Base-by-base conservation (phyloP, 1,140 invertebrate genomes). In the Cydia fagiglandana region DNA sequence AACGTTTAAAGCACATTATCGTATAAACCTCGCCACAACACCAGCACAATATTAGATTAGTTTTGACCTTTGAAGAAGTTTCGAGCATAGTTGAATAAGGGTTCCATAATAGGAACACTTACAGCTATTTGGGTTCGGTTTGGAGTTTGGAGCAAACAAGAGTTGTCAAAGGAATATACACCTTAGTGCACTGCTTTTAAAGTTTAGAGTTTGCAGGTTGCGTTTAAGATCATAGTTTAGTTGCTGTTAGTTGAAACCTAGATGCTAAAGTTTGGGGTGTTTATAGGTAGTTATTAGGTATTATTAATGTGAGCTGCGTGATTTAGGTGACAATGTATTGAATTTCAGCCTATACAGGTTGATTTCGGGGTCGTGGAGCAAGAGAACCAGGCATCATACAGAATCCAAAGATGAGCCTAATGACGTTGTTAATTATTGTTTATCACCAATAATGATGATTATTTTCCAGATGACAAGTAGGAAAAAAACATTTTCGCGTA, bases 31-130 rank as follows among this genome's bases (percentile, higher is more conserved):
- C 6, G 9, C 12, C 7, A 24, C 56, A 61, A 61, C 56, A 61
- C 56, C 56, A 9, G 20, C 56, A 56, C 53, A 61, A 61, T 61
- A 61, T 61, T 61, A 61, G 56, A 61, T 61, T 61, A 61, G 56
- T 61, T 61, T 12, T 61, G 56, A 61, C 56, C 56, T 61, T 61
- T 61, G 17, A 61, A 24, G 56, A 61, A 24, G 56, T 61, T 61
- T 61, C 56, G 20, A 61, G 56, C 56, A 61, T 61, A 61, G 56
- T 61, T 24, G 56, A 10, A 61, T 61, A 61, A 61, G 56, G 56
- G 56, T 61, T 61, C 20, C n/a, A 24, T 61, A 61, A 61, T 61
- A 61, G 56, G 20, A 61, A 61, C 56, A 61, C 56, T 61, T 24
- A 61, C 17, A 61, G 56, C 56, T 61, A 61, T 12, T 61, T 61